phyloP scores from a whole-genome alignment of 2,797 vertebrate genomes.

The Ispidina picta region DNA sequence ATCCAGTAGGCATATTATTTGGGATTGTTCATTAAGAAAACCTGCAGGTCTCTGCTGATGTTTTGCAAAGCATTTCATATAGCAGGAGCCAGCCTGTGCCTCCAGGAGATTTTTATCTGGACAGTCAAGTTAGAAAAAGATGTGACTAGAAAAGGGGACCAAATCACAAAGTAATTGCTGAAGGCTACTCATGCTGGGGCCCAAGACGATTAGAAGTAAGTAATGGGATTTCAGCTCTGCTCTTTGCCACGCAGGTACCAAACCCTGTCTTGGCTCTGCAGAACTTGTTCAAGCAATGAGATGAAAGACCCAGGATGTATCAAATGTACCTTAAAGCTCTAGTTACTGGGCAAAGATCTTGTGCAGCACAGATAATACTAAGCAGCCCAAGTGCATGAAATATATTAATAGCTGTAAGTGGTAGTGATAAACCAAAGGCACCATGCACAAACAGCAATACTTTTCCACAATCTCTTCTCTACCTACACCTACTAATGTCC shows the following conservation, averaged over 20 bases:
- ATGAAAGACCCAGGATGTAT: neutral
- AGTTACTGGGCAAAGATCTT: neutral
- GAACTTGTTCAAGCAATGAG: neutral
- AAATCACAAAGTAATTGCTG: neutral
- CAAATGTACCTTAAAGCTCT: neutral
- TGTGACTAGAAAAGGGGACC: neutral
- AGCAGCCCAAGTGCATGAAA: neutral
- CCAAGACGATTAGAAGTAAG: neutral
- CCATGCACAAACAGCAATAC: accelerated
- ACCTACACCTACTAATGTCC: neutral
- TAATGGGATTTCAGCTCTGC: neutral
- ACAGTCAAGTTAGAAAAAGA: neutral
- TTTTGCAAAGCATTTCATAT: neutral
- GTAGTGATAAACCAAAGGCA: neutral
- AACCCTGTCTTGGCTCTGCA: neutral
- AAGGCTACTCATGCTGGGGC: neutral
- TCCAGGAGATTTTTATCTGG: neutral
- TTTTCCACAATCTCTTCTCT: neutral
- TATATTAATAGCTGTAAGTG: neutral
- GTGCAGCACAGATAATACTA: accelerated
- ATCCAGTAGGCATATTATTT: neutral
- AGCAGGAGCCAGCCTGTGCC: neutral
- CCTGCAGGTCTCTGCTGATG: neutral
- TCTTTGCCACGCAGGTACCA: accelerated
- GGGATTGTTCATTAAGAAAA: neutral